Percentiles rank a stretch among this genome's conserved stretches.
phyloP scores from a whole-genome alignment of 2,113 vertebrate species.

The Antechinus stuartii region DNA sequence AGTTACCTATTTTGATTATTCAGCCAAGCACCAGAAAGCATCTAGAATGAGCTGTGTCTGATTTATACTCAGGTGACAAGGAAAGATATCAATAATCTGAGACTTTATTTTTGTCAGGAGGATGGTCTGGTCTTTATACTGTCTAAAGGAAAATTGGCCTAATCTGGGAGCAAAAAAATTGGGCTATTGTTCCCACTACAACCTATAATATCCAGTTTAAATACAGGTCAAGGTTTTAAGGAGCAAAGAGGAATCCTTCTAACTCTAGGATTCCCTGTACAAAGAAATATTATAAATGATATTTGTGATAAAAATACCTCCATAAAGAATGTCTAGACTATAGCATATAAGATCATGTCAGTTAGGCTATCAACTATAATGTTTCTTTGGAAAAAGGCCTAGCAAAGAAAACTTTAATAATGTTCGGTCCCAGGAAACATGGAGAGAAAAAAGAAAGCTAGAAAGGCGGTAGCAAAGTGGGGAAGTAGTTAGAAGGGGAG shows the following conservation, averaged over 20 bases:
- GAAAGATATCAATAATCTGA: neutral
- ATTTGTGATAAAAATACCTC: neutral
- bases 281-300: neutral
- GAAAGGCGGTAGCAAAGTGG: accelerated
- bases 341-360: neutral
- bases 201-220: neutral
- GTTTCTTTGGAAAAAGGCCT: neutral
- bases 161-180: neutral
- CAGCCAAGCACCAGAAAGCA: neutral
- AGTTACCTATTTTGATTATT: neutral
- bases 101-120: neutral
- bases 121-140: neutral
- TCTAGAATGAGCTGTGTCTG: neutral
- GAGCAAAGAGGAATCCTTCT: neutral
- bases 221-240: neutral
- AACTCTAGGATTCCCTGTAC: neutral
- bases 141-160: neutral
- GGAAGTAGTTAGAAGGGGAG: too few species aligned
- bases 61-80: neutral
- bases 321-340: neutral
- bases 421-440: neutral
- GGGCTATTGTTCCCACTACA: neutral
- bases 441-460: neutral
- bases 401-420: too few species aligned
- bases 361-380: neutral